Conservation (phyloP, 2,113 vertebrate species). For the Lipophrys pholis region DNA sequence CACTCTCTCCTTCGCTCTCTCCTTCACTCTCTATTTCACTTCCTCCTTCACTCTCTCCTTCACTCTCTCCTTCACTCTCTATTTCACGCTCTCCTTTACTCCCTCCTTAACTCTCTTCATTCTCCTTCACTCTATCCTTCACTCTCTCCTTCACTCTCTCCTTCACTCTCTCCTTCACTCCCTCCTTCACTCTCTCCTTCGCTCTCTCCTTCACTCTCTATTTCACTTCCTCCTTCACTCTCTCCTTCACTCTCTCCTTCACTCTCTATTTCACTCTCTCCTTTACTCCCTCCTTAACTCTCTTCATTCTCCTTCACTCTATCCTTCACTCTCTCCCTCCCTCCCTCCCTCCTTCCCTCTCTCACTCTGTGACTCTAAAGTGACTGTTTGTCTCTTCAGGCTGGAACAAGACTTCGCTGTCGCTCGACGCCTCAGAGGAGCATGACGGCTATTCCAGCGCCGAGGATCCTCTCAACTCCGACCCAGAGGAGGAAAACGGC, state of each 20-base stretch:
- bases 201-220: constrained; percentile 1
- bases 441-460: constrained; percentile 93
- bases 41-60: no score
- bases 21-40: no score
- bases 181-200: neutral
- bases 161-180: no score
- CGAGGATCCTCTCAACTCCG: constrained; percentile 94
- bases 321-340: no score
- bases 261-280: constrained; percentile 11
- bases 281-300: no score
- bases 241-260: constrained; percentile 15
- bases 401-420: constrained; percentile 90
- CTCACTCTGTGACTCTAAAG: neutral
- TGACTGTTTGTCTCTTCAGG: constrained; percentile 76
- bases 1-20: no score
- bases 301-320: no score
- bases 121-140: no score
- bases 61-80: neutral
- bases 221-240: no score
- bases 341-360: no score
- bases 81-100: constrained; percentile 1
- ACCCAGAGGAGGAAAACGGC: constrained; percentile 90
- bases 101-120: no score
- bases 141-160: no score
- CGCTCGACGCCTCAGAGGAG: constrained; percentile 91